A percentile compares a stretch with the other conserved stretches of the same genome.
These are phyloP conservation scores for Pseudomyrmex cubaensis DNA, from an alignment of 1,140 invertebrate genomes.

Conservation along the genomic window DNA sequence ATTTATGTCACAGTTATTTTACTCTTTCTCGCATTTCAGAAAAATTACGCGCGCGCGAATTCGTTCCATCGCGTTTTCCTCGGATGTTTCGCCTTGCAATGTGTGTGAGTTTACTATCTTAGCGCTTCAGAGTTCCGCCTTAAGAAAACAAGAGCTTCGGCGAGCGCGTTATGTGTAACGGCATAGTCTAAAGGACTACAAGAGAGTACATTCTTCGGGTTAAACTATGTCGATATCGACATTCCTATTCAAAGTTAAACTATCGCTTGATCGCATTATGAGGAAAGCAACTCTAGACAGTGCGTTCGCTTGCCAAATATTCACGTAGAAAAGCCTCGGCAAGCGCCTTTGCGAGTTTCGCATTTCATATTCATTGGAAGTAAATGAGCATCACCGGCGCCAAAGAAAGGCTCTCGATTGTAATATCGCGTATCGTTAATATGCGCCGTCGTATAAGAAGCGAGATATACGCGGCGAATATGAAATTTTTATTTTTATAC, in stretches of 20 bases:
- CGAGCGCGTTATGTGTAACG: background rate
- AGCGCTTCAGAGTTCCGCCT: background rate
- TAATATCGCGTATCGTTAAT: slow-evolving; percentile 22
- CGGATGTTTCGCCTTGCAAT: background rate
- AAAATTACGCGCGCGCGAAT: background rate
- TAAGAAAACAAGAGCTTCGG: background rate
- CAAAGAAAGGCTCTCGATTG: slow-evolving; percentile 20
- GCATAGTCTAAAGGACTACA: background rate
- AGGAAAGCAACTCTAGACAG: slow-evolving; percentile 26
- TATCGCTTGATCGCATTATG: slow-evolving; percentile 19
- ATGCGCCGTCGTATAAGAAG: background rate
- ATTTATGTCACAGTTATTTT: too few relatives aligned
- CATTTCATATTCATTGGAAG: slow-evolving; percentile 28
- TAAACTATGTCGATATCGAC: slow-evolving; percentile 11
- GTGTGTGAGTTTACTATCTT: background rate
- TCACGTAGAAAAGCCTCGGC: slow-evolving; percentile 15
- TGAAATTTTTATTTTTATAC: slow-evolving; percentile 11
- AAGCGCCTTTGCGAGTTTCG: slow-evolving; percentile 19
- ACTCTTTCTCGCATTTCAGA: too few relatives aligned
- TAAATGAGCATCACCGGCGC: background rate
- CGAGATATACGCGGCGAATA: slow-evolving; percentile 9
- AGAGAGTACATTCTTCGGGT: slow-evolving; percentile 1
- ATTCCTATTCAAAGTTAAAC: slow-evolving; percentile 26
- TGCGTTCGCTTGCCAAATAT: slow-evolving; percentile 45
- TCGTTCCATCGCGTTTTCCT: background rate